Evolutionary conservation across 2,888 invertebrate genomes (phyloP), one percentile per base, ranked within the genome.

Genomic region (Megamerina dolium): DNA sequence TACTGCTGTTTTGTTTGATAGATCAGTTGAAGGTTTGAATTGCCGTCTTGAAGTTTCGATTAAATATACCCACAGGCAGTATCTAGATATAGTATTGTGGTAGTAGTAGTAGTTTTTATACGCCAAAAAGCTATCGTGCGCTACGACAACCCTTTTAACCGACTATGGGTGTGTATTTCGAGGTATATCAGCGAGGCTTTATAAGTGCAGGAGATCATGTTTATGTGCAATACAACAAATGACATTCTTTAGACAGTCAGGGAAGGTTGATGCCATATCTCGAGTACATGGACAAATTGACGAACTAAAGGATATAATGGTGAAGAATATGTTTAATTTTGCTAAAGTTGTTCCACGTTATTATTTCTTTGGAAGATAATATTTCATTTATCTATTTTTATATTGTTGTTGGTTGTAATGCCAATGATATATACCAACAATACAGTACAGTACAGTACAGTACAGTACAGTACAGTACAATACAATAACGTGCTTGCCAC

Each of bases 261-360:
- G 77, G 54, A 89, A 91, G 61, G 77, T 89, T 46, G 92, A 93
- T 63, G 83, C 82, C 14, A 82, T 95, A 62, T 83, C 87, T 0
- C 81, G 83, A 71, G 92, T 93, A 8, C 88, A 93, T 66, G 89
- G 87, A 12, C 90, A 94, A 68, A 75, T 95, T 43, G 92, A 91
- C 70, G 95, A 95, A 72, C 74, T 96, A 10, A 94, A 92, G 70
- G 85, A 91, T 62, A 94, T 95, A 51, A 91, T 95, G 90, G 92
- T 95, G 33, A 85, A 88, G 74, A 95, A 95, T 76, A 92, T 96
- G 50, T 50, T 27, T 23, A 16, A 19, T 14, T n/a, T n/a, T n/a
- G 4, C 32, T 41, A 21, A 9, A 19, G 20, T 17, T 5, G 8
- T 5, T 31, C 13, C 18, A 58, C 50, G 51, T 45, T 50, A 45